phyloP scores from a whole-genome alignment of 2,888 invertebrate genomes.

The Apodemia duryi region DNA sequence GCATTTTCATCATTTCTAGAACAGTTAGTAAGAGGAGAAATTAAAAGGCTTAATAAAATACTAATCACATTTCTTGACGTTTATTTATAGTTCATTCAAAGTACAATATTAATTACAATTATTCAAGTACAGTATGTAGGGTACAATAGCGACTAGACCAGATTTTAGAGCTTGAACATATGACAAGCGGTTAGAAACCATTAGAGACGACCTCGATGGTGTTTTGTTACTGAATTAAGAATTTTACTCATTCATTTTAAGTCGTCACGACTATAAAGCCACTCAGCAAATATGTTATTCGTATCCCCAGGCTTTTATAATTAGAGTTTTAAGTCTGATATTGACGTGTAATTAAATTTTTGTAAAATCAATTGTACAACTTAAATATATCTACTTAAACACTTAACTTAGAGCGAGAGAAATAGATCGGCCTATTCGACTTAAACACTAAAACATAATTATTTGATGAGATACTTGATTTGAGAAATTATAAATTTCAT shows the following conservation, averaged over 20 bases:
- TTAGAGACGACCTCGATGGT: neutral
- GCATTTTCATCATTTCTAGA: neutral
- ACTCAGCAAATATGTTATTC: neutral
- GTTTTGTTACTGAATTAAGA: neutral
- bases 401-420: slow-evolving; percentile 2
- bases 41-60: neutral
- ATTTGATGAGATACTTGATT: neutral
- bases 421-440: neutral
- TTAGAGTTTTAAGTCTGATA: slow-evolving; percentile 20
- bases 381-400: neutral
- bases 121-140: slow-evolving; percentile 29
- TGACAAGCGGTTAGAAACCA: neutral
- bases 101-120: slow-evolving; percentile 30
- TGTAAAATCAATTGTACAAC: slow-evolving; percentile 10
- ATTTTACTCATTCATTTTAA: neutral
- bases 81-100: slow-evolving; percentile 22
- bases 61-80: slow-evolving; percentile 3
- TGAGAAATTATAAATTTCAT: neutral
- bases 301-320: neutral
- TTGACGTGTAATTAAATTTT: neutral
- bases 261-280: neutral
- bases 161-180: slow-evolving; percentile 34
- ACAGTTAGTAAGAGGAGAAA: neutral
- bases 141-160: slow-evolving; percentile 41
- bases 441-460: neutral